Evolutionary conservation across 2,888 invertebrate species (phyloP).

Genomic region (Pandemis corylana): DNA sequence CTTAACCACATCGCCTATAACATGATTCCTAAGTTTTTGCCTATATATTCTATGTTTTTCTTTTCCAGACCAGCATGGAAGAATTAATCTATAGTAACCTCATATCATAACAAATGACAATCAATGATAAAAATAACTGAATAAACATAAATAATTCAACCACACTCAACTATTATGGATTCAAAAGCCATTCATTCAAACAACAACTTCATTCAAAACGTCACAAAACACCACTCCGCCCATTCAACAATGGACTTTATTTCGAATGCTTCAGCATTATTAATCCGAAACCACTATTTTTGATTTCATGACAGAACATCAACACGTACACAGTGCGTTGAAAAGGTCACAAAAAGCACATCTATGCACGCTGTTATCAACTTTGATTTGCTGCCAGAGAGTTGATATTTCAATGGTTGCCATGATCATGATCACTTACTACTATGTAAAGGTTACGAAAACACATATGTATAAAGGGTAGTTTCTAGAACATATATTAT

Average conservation of each 20-base stretch:
- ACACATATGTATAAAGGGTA: background rate
- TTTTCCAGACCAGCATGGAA: no score
- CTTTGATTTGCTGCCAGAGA: background rate
- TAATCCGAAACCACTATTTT: background rate
- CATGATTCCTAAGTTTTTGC: no score
- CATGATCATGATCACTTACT: background rate
- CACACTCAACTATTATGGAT: background rate
- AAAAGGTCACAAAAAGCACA: background rate
- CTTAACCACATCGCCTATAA: no score
- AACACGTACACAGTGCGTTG: background rate
- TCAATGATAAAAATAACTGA: conserved; percentile 1
- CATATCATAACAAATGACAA: background rate
- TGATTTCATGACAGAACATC: background rate
- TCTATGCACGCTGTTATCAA: background rate
- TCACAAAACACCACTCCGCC: background rate
- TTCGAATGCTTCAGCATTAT: background rate
- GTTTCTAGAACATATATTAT: background rate
- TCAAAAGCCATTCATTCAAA: background rate
- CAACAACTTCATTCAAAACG: background rate
- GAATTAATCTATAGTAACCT: background rate
- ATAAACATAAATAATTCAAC: background rate
- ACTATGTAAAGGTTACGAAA: background rate
- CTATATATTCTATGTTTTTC: no score
- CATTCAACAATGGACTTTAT: background rate
- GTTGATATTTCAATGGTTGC: background rate